Conservation (phyloP, 37 sponge, comb jelly and placozoan genomes). For the Ephydatia muelleri region DNA sequence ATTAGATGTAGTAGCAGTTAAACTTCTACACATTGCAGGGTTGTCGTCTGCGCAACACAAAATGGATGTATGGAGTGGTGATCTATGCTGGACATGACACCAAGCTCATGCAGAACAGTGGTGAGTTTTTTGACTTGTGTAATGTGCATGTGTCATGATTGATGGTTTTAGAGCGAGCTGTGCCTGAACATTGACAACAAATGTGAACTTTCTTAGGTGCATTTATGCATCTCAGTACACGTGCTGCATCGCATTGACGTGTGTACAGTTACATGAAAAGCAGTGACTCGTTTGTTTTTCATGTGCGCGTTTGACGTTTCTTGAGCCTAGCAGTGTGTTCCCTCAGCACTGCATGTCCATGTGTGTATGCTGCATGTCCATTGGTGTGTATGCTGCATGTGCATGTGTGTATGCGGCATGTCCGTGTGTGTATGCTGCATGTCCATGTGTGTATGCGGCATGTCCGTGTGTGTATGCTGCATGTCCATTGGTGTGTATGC, state of each 20-base stretch:
- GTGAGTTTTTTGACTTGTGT: slow-evolving; percentile 38
- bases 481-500: too few relatives aligned
- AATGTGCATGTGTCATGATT: not conserved
- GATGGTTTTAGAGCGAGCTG: not conserved
- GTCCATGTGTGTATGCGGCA: not conserved
- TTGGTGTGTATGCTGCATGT: not conserved
- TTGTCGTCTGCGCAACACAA: slow-evolving; percentile 89
- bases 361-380: not conserved
- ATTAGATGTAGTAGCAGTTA: too few relatives aligned
- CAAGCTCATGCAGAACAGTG: slow-evolving; percentile 96
- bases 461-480: too few relatives aligned
- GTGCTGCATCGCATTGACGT: too few relatives aligned
- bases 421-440: not conserved
- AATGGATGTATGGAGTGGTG: slow-evolving; percentile 87
- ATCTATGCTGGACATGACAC: slow-evolving; percentile 97
- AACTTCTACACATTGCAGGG: slow-evolving; percentile 51
- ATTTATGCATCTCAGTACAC: too few relatives aligned
- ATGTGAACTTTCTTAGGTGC: too few relatives aligned
- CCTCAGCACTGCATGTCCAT: too few relatives aligned
- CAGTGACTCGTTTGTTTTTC: too few relatives aligned
- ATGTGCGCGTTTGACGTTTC: not conserved
- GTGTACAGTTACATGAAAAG: too few relatives aligned
- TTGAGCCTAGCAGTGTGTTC: not conserved
- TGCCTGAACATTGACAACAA: too few relatives aligned
- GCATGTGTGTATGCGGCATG: not conserved